Percentiles rank a stretch among this genome's conserved stretches.
phyloP scores from a whole-genome alignment of 2,113 vertebrate species.

The Oophaga pumilio region DNA sequence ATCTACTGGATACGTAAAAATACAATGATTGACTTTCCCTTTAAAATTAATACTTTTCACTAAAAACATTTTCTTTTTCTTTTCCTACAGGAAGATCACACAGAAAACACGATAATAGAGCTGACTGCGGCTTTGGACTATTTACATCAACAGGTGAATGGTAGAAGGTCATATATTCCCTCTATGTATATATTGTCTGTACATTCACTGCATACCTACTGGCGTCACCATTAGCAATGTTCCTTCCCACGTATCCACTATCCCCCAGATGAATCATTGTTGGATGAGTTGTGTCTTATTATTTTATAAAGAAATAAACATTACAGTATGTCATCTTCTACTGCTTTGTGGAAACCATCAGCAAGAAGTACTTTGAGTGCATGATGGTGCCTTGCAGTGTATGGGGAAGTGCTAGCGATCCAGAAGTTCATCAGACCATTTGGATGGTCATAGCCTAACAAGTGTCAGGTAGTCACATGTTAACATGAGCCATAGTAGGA shows the following conservation, averaged over 20 bases:
- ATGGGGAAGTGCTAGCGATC: too few species aligned
- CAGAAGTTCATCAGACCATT: too few species aligned
- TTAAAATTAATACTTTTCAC: background rate
- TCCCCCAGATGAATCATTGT: too few species aligned
- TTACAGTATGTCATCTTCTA: background rate
- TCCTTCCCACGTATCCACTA: too few species aligned
- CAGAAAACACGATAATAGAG: conserved; percentile 43
- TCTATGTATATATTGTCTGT: background rate
- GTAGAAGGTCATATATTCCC: background rate
- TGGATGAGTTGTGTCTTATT: background rate
- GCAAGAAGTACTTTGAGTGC: background rate
- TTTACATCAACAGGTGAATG: conserved; percentile 69
- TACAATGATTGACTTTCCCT: background rate
- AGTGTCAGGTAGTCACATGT: too few species aligned
- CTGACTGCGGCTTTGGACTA: conserved; percentile 67
- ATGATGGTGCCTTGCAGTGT: too few species aligned
- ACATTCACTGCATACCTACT: background rate
- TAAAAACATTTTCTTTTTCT: background rate
- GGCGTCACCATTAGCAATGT: too few species aligned
- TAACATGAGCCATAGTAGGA: too few species aligned
- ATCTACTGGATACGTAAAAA: too few species aligned
- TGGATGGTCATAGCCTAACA: too few species aligned
- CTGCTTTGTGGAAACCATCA: background rate
- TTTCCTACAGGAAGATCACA: conserved; percentile 61
- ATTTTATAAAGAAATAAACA: background rate